Evolutionary conservation across 1,140 invertebrate genomes (phyloP).

Genomic region (Wasmannia auropunctata): DNA sequence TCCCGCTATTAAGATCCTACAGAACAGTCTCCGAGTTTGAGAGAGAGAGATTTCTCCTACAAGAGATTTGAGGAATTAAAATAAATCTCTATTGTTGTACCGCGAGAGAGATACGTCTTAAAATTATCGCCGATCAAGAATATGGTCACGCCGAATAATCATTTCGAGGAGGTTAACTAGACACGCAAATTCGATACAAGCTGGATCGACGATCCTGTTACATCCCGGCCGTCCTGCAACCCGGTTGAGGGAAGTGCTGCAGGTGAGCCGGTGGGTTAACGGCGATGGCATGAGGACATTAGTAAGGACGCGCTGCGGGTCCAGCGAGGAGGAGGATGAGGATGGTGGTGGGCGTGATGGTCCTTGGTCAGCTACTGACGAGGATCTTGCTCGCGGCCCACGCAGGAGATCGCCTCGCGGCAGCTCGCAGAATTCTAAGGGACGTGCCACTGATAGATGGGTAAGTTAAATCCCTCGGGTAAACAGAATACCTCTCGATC

Average conservation of each 20-base stretch:
- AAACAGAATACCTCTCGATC: background rate
- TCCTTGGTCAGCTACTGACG: conserved; percentile 84
- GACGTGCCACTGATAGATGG: conserved; percentile 84
- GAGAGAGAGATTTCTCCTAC: background rate
- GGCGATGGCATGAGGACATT: conserved; percentile 84
- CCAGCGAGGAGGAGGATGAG: conserved; percentile 84
- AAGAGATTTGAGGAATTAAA: background rate
- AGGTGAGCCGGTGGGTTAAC: conserved; percentile 70
- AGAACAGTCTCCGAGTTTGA: background rate
- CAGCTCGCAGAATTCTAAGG: conserved; percentile 82
- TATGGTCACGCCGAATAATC: conserved; percentile 5
- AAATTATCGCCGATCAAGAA: conserved; percentile 8
- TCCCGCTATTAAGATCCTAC: background rate
- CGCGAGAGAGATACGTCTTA: background rate
- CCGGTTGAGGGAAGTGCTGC: conserved; percentile 45
- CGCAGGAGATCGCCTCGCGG: conserved; percentile 83
- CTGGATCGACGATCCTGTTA: conserved; percentile 47
- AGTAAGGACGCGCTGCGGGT: conserved; percentile 80
- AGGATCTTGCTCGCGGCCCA: conserved; percentile 83
- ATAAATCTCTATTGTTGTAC: background rate
- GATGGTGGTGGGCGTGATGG: conserved; percentile 84
- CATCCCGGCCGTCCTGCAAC: conserved; percentile 20
- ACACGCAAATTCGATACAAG: background rate
- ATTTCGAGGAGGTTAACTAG: background rate
- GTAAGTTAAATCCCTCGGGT: conserved; percentile 71